Percentiles rank a stretch among this genome's conserved stretches.
These are phyloP conservation scores for Sebastes diploproa DNA, from an alignment of 2,797 vertebrate genomes.

Conservation along the genomic window DNA sequence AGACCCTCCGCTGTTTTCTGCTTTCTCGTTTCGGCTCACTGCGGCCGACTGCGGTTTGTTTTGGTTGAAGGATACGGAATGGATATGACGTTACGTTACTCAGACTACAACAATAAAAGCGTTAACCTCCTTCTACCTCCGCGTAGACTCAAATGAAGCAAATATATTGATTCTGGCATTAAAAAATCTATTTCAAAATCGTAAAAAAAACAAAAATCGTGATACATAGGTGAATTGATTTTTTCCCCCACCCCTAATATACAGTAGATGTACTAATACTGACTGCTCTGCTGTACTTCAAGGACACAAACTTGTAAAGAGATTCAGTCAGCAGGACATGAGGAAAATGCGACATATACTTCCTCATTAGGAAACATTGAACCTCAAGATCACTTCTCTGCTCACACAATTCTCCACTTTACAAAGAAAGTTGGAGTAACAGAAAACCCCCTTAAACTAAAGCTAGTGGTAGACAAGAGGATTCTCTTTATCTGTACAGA, in stretches of 20 bases:
- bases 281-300: background rate
- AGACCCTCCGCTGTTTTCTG: too few species aligned
- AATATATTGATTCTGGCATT: too few species aligned
- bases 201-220: too few species aligned
- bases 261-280: background rate
- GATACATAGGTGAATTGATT: too few species aligned
- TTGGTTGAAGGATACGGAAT: too few species aligned
- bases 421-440: background rate
- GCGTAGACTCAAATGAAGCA: too few species aligned
- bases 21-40: too few species aligned
- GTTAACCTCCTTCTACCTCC: too few species aligned
- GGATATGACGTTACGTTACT: too few species aligned
- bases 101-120: too few species aligned
- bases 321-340: background rate
- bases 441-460: constrained; percentile 4
- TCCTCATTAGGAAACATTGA: background rate
- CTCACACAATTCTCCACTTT: background rate
- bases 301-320: background rate
- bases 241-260: background rate
- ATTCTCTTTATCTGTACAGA: constrained; percentile 21
- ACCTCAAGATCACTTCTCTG: background rate
- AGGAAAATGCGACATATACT: background rate
- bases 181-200: too few species aligned
- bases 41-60: too few species aligned
- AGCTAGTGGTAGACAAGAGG: constrained; percentile 1